Conservation (phyloP, 2,113 vertebrate genomes). For the Zapornia atra region DNA sequence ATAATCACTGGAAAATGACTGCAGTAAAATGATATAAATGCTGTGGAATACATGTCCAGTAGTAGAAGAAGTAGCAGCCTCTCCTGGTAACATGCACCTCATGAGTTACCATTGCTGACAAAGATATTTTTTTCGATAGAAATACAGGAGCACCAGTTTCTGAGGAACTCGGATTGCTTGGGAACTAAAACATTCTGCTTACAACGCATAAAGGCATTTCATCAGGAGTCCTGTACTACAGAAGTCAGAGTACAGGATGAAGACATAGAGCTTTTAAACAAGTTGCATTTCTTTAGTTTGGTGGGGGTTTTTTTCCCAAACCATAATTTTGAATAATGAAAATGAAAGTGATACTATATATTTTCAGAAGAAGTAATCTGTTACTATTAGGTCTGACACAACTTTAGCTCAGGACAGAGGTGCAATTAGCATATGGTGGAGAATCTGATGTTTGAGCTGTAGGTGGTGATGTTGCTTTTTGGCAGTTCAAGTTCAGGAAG, state of each 20-base stretch:
- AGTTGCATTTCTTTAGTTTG: neutral
- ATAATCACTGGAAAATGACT: neutral
- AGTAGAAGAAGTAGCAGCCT: neutral
- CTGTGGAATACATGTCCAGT: neutral
- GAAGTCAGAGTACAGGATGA: neutral
- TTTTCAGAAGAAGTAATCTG: neutral
- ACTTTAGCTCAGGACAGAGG: neutral
- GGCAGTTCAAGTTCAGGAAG: conserved; percentile 3
- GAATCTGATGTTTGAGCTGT: conserved; percentile 62
- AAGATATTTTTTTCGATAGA: neutral
- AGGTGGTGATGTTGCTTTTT: conserved; percentile 69
- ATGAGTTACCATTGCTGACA: neutral
- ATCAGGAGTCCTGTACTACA: neutral
- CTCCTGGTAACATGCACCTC: neutral
- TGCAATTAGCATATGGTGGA: neutral
- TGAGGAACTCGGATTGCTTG: neutral
- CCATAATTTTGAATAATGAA: neutral
- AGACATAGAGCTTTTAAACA: neutral
- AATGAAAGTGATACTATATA: neutral
- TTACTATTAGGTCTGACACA: neutral
- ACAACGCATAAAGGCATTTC: neutral
- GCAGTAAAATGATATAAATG: neutral
- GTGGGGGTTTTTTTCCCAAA: neutral
- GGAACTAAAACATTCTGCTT: neutral
- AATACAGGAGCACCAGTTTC: neutral